Conservation (phyloP, 2,113 vertebrate genomes). For the Lanius collurio region DNA sequence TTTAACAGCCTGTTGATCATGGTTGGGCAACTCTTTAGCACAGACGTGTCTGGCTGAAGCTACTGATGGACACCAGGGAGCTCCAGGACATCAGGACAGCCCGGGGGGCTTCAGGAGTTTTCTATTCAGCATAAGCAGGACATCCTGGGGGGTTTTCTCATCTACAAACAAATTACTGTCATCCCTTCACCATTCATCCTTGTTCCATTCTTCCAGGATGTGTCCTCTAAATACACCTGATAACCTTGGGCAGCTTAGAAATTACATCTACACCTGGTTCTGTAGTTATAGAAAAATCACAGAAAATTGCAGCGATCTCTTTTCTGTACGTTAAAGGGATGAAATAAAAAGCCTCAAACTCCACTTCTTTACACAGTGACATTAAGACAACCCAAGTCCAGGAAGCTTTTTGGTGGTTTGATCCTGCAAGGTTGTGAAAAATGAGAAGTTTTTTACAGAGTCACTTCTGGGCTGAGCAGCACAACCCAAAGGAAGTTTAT, state of each 20-base stretch:
- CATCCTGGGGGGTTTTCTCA: not conserved
- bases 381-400: not conserved
- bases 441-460: not conserved
- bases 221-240: not conserved
- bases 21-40: not conserved
- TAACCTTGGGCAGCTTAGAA: not conserved
- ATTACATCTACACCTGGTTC: not conserved
- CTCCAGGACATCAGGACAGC: not conserved
- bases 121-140: not conserved
- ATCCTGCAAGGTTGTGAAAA: not conserved
- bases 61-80: not conserved
- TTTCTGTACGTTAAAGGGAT: not conserved
- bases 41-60: not conserved
- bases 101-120: not conserved
- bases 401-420: not conserved
- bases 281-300: not conserved
- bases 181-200: not conserved
- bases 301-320: not conserved
- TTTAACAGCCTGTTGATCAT: not conserved
- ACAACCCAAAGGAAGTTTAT: not conserved
- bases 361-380: not conserved
- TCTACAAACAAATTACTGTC: not conserved
- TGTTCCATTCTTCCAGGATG: not conserved
- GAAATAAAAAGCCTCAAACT: not conserved
- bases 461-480: not conserved